Conservation (phyloP, 2,113 vertebrate genomes). For the Pteruthius melanotis region DNA sequence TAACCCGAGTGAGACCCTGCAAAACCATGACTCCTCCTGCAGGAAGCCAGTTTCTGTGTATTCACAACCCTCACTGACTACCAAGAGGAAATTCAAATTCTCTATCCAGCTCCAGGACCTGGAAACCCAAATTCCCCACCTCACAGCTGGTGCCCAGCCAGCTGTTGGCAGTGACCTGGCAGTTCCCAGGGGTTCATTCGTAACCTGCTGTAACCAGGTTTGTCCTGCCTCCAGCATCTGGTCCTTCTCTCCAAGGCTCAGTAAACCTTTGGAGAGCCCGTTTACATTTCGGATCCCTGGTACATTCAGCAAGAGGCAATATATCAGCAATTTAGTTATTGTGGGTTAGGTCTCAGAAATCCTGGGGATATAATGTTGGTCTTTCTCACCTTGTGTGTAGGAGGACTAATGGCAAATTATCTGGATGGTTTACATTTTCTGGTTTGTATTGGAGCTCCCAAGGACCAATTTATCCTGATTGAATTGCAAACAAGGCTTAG, state of each 20-base stretch:
- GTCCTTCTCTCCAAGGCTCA: slow-evolving; percentile 47
- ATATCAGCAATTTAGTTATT: slow-evolving; percentile 56
- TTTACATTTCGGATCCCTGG: slow-evolving; percentile 50
- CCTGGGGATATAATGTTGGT: slow-evolving; percentile 17
- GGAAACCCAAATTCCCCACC: neutral
- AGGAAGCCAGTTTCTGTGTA: neutral
- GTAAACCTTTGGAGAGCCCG: slow-evolving; percentile 55
- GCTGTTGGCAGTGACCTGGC: neutral
- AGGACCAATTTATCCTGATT: slow-evolving; percentile 68
- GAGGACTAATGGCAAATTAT: slow-evolving; percentile 63
- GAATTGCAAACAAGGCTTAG: slow-evolving; percentile 67
- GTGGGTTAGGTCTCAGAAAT: slow-evolving; percentile 53
- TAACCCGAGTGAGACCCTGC: rapidly evolving
- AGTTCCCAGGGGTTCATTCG: neutral
- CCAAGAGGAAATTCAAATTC: neutral
- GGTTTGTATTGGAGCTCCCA: slow-evolving; percentile 48
- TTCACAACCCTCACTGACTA: neutral
- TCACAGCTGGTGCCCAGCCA: neutral
- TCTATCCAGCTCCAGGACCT: neutral
- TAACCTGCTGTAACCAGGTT: neutral
- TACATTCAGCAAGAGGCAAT: slow-evolving; percentile 38
- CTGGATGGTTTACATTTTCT: slow-evolving; percentile 72
- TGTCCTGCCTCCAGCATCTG: slow-evolving; percentile 50
- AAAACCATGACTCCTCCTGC: neutral
- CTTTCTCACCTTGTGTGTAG: slow-evolving; percentile 52